Evolutionary conservation across 2,113 vertebrate genomes (phyloP).

Genomic region (Peromyscus californicus): DNA sequence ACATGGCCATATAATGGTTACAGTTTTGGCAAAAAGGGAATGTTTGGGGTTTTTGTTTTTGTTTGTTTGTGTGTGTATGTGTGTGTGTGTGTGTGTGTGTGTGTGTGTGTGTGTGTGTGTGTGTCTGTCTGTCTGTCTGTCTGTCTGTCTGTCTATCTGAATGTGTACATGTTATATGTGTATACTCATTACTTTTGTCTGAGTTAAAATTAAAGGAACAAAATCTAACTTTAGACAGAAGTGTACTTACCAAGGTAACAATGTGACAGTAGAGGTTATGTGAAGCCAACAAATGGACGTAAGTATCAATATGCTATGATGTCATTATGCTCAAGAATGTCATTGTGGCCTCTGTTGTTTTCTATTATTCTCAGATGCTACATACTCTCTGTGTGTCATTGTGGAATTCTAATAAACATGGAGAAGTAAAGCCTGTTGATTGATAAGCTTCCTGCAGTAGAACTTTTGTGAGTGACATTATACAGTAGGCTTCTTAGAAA

Average conservation of each 20-base stretch:
- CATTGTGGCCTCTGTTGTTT: background rate
- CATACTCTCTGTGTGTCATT: background rate
- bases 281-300: background rate
- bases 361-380: conserved; percentile 1
- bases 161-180: background rate
- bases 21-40: background rate
- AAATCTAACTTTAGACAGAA: conserved; percentile 13
- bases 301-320: background rate
- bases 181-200: conserved; percentile 12
- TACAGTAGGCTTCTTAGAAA: background rate
- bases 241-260: background rate
- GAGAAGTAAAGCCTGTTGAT: background rate
- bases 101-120: background rate
- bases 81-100: background rate
- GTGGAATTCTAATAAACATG: background rate
- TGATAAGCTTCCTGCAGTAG: background rate
- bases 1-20: background rate
- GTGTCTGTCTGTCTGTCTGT: background rate
- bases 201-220: background rate
- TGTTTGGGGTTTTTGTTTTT: background rate
- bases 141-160: background rate
- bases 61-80: background rate
- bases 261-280: background rate
- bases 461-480: background rate
- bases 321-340: background rate